Conservation (phyloP, 2,888 invertebrate genomes). For the Drosophila melanosoma region DNA sequence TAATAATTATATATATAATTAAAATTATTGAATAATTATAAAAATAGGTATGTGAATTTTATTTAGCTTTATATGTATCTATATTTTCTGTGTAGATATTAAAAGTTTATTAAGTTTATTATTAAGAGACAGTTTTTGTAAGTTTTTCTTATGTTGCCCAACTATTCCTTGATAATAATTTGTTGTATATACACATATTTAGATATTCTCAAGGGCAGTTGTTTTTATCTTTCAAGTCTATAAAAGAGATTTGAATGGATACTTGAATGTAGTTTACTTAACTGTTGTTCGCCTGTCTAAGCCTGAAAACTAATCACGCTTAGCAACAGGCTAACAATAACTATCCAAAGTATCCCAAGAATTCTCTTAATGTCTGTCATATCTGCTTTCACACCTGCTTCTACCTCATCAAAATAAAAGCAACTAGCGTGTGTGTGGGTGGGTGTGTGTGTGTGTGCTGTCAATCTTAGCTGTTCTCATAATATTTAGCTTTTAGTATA, state of each 20-base stretch:
- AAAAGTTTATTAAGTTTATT: not conserved
- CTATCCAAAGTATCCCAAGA: slow-evolving; percentile 28
- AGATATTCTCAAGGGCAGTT: not conserved
- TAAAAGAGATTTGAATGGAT: not conserved
- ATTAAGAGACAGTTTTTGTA: not conserved
- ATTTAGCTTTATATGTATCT: not conserved
- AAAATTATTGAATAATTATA: not conserved
- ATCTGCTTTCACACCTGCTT: slow-evolving; percentile 10
- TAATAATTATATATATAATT: not conserved
- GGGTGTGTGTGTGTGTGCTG: not conserved
- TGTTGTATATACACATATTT: not conserved
- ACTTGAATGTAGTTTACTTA: not conserved
- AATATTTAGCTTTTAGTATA: slow-evolving; percentile 53
- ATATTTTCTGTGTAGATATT: not conserved
- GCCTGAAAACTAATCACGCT: slow-evolving; percentile 18
- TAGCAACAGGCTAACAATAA: slow-evolving; percentile 40
- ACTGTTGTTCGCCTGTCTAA: slow-evolving; percentile 1
- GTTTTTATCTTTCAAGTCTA: not conserved
- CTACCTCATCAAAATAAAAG: not conserved
- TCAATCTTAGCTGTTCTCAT: slow-evolving; percentile 40
- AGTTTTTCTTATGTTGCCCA: not conserved
- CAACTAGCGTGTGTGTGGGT: not conserved
- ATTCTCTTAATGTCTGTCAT: slow-evolving; percentile 33
- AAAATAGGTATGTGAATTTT: not conserved
- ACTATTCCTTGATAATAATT: not conserved